Evolutionary conservation across 2,888 invertebrate species (phyloP).

Genomic region (Lithophane ornitopus): DNA sequence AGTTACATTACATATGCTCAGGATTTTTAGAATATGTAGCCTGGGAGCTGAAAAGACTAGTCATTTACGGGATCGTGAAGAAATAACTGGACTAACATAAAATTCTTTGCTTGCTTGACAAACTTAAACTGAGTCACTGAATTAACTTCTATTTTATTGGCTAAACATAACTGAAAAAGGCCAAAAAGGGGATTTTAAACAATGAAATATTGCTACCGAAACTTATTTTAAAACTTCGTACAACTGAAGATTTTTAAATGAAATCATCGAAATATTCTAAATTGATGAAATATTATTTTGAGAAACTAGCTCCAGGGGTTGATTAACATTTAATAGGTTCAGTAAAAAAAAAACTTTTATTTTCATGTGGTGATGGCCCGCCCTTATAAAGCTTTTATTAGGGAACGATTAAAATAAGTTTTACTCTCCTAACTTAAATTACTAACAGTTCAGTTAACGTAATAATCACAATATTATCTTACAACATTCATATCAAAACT

Average conservation of each 20-base stretch:
- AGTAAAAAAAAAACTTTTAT: background rate
- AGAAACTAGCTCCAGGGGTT: too few relatives aligned
- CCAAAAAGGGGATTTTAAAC: too few relatives aligned
- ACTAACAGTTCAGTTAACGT: background rate
- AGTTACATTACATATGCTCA: background rate
- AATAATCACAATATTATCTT: conserved; percentile 24
- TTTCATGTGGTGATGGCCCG: background rate
- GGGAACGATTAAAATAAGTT: background rate
- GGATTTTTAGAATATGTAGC: background rate
- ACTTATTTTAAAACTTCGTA: background rate
- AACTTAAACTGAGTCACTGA: background rate
- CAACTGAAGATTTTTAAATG: background rate
- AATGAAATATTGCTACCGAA: background rate
- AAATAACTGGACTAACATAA: background rate
- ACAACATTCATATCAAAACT: conserved; percentile 8
- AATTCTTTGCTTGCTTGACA: background rate
- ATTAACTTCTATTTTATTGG: background rate
- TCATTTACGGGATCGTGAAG: background rate
- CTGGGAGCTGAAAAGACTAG: too few relatives aligned
- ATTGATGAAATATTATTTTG: background rate
- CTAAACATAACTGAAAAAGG: background rate
- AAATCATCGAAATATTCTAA: background rate
- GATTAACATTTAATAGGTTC: background rate
- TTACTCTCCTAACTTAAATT: background rate
- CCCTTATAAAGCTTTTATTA: background rate